Percentiles rank a stretch among this genome's conserved stretches.
These are phyloP conservation scores for Hirtodrosophila histrioides DNA, from an alignment of 2,888 invertebrate genomes.

Conservation along the genomic window DNA sequence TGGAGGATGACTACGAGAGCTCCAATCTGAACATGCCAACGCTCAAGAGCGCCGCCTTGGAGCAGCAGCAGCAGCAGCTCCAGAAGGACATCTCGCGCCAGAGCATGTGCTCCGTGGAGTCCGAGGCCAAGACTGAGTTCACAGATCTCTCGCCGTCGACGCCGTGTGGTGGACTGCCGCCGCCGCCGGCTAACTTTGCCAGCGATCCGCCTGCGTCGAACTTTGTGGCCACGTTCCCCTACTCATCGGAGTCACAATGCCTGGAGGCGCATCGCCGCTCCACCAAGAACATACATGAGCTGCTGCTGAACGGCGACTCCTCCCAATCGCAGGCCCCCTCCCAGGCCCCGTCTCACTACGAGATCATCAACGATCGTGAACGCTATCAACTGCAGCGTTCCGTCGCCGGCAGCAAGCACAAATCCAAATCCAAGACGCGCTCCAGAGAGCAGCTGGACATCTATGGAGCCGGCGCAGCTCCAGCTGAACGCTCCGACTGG, in stretches of 20 bases:
- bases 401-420: conserved; percentile 45
- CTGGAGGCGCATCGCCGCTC: conserved; percentile 84
- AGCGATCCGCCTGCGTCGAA: conserved; percentile 61
- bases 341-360: conserved; percentile 84
- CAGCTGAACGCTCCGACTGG: conserved; percentile 81
- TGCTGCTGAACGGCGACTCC: conserved; percentile 85
- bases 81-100: conserved; percentile 83
- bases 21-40: conserved; percentile 69
- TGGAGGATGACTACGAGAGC: conserved; percentile 83
- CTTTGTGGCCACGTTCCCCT: conserved; percentile 84
- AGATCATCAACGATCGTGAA: conserved; percentile 84
- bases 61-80: conserved; percentile 72
- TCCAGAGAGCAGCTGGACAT: conserved; percentile 73
- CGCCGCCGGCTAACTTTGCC: conserved; percentile 73
- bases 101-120: conserved; percentile 84
- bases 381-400: conserved; percentile 59
- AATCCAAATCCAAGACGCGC: conserved; percentile 58
- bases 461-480: conserved; percentile 64
- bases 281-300: conserved; percentile 82
- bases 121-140: conserved; percentile 84
- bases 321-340: conserved; percentile 58
- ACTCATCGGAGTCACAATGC: conserved; percentile 84
- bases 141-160: conserved; percentile 84
- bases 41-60: conserved; percentile 59
- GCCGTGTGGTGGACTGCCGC: conserved; percentile 75